These are phyloP conservation scores for Lacerta agilis DNA, from an alignment of 2,797 vertebrate species.

Conservation along the genomic window DNA sequence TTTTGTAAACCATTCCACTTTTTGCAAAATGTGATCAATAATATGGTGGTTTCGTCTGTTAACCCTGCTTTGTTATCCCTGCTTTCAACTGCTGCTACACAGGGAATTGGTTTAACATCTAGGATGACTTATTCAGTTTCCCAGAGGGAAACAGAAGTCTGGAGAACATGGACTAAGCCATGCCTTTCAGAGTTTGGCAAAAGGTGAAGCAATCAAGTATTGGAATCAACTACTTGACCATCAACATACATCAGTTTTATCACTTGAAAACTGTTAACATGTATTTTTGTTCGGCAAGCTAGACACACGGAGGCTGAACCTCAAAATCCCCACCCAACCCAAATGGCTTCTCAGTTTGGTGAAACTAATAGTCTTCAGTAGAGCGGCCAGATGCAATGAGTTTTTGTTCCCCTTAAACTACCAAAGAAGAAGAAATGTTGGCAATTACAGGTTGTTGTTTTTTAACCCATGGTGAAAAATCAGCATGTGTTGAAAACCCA, in stretches of 20 bases:
- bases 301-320: not conserved
- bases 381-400: not conserved
- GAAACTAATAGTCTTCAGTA: not conserved
- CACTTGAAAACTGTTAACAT: not conserved
- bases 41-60: not conserved
- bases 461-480: not conserved
- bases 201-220: not conserved
- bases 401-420: not conserved
- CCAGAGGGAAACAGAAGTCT: not conserved
- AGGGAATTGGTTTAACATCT: not conserved
- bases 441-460: not conserved
- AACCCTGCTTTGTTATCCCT: not conserved
- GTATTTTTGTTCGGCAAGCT: not conserved
- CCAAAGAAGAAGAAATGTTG: not conserved
- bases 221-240: no score
- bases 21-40: not conserved
- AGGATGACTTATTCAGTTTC: no score
- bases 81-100: not conserved
- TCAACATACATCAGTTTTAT: not conserved
- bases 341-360: not conserved
- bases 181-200: not conserved
- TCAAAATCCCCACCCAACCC: not conserved
- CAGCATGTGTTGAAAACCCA: not conserved
- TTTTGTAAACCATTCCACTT: not conserved
- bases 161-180: not conserved